Percentiles rank a stretch among this genome's conserved stretches.
Evolutionary conservation across 2,888 invertebrate genomes (phyloP).

Genomic region (Andrena bucephala): DNA sequence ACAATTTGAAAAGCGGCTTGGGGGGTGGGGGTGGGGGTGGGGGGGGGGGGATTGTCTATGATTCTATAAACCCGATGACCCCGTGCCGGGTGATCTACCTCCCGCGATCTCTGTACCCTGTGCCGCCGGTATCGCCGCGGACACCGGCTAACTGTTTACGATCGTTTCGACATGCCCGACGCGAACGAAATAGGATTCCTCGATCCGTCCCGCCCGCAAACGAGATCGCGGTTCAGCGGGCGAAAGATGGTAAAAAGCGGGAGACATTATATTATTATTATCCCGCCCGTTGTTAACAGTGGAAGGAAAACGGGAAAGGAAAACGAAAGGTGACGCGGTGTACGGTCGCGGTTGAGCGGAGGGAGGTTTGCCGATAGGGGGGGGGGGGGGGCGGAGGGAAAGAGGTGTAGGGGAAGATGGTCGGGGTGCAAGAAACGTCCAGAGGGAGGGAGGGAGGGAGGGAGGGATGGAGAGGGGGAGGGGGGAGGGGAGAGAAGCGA

Average conservation of each 20-base stretch:
- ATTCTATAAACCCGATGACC: conserved; percentile 67
- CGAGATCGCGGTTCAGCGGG: conserved; percentile 37
- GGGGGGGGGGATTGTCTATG: conserved; percentile 35
- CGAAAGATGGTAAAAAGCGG: conserved; percentile 16
- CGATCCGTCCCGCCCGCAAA: neutral
- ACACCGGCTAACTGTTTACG: conserved; percentile 28
- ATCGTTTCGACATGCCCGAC: conserved; percentile 14
- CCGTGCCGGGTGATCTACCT: conserved; percentile 32
- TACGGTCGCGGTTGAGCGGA: conserved; percentile 9
- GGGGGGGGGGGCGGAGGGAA: neutral
- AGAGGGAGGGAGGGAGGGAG: conserved; percentile 24
- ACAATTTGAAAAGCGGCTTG: conserved; percentile 67
- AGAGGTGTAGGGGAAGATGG: conserved; percentile 45
- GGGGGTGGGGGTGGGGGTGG: too few relatives aligned
- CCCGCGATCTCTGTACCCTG: conserved; percentile 19
- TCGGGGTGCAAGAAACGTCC: conserved; percentile 55
- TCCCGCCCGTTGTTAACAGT: neutral
- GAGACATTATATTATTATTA: neutral
- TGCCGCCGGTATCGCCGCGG: neutral
- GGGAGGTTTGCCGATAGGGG: conserved; percentile 18
- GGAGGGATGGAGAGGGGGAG: neutral
- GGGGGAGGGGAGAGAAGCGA: conserved; percentile 53
- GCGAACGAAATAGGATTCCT: conserved; percentile 12
- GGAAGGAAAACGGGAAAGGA: conserved; percentile 63
- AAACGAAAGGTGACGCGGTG: conserved; percentile 67